Evolutionary conservation across 2,888 invertebrate species (phyloP).

Genomic region (Ariolimax columbianus): DNA sequence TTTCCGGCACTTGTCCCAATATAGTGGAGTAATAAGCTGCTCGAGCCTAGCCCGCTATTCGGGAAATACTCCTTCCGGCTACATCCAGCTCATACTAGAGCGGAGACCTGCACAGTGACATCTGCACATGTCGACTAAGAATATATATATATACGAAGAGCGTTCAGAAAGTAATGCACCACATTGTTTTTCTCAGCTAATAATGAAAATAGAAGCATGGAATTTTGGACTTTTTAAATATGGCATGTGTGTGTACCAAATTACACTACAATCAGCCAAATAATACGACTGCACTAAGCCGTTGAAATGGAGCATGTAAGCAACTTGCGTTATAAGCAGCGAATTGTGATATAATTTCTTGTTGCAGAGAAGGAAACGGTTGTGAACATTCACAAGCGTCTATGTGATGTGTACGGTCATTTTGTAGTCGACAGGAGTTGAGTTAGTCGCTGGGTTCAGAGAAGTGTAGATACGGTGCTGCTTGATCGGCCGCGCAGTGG

Average conservation of each 20-base stretch:
- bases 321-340: slow-evolving; percentile 10
- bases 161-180: too few relatives aligned
- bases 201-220: slow-evolving; percentile 24
- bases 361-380: slow-evolving; percentile 26
- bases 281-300: background rate
- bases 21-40: too few relatives aligned
- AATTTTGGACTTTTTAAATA: background rate
- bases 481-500: background rate
- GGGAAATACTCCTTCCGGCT: too few relatives aligned
- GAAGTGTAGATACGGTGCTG: background rate
- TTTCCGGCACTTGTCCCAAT: too few relatives aligned
- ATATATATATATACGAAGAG: too few relatives aligned
- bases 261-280: background rate
- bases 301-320: slow-evolving; percentile 10
- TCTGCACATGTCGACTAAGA: too few relatives aligned
- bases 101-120: too few relatives aligned
- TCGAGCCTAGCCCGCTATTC: too few relatives aligned
- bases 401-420: slow-evolving; percentile 18
- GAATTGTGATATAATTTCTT: background rate
- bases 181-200: slow-evolving; percentile 7
- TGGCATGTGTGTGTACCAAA: background rate
- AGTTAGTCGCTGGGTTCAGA: slow-evolving; percentile 1
- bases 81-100: too few relatives aligned
- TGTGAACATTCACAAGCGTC: slow-evolving; percentile 19
- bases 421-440: slow-evolving; percentile 12